Evolutionary conservation across 2,797 vertebrate genomes (phyloP).

Genomic region (Chelon labrosus): DNA sequence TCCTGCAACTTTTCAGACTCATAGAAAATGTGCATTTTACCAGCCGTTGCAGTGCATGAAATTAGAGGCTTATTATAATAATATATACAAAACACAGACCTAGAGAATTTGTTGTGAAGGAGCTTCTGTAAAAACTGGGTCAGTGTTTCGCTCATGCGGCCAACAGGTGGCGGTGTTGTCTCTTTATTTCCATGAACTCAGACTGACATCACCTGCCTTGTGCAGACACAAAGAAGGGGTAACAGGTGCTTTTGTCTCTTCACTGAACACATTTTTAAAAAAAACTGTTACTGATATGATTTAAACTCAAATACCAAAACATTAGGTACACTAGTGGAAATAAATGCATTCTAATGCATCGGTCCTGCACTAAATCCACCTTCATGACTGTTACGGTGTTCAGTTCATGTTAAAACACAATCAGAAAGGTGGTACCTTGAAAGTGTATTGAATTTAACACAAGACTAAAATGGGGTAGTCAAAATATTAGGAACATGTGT

Average conservation of each 20-base stretch:
- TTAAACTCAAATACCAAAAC: not conserved
- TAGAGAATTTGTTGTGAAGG: constrained; percentile 2
- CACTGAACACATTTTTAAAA: constrained; percentile 13
- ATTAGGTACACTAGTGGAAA: no score
- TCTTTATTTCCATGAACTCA: not conserved
- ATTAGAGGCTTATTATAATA: not conserved
- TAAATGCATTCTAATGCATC: no score
- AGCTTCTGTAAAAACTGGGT: not conserved
- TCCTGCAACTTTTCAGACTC: not conserved
- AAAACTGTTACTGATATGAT: no score
- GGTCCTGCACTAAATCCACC: no score
- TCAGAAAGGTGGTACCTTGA: no score
- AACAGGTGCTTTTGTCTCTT: constrained; percentile 24
- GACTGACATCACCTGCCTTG: constrained; percentile 28
- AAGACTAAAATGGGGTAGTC: no score
- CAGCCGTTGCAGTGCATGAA: not conserved
- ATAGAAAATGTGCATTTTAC: constrained; percentile 46
- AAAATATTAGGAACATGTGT: no score
- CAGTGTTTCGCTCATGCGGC: constrained; percentile 16
- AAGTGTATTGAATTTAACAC: no score
- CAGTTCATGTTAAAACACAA: no score
- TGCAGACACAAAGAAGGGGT: constrained; percentile 55
- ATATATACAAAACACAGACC: constrained; percentile 4
- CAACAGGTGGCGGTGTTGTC: constrained; percentile 68
- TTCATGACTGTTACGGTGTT: no score